Percentiles rank a stretch among this genome's conserved stretches.
phyloP scores from a whole-genome alignment of 92 coral and sea anemone species.

The Parazoanthus atlanticus region DNA sequence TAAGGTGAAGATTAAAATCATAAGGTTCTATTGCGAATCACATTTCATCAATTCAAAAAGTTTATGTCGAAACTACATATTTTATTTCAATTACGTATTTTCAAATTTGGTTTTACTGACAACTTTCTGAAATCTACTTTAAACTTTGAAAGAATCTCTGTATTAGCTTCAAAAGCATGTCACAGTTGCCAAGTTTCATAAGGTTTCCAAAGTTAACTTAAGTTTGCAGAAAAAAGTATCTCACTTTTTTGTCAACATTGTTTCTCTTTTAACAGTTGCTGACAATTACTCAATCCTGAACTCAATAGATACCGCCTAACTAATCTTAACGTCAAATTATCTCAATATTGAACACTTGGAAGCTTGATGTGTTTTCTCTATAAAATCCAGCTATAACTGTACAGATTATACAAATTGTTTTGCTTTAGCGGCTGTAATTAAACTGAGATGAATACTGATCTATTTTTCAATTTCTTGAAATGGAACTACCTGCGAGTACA shows the following conservation, averaged over 20 bases:
- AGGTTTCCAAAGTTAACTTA: not conserved
- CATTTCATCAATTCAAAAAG: too few species aligned
- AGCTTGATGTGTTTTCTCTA: not conserved
- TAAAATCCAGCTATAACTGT: not conserved
- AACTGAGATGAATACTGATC: not conserved
- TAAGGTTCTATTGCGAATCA: not conserved
- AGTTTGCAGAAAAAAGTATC: not conserved
- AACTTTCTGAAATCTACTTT: too few species aligned
- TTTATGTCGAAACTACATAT: too few species aligned
- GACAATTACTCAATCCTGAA: too few species aligned
- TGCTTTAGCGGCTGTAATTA: not conserved
- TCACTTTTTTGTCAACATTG: not conserved
- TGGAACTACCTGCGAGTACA: not conserved
- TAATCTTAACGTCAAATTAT: not conserved
- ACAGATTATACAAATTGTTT: not conserved
- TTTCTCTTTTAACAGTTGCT: not conserved
- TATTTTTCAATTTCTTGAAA: not conserved
- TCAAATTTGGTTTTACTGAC: not conserved
- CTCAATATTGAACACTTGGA: not conserved
- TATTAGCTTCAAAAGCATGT: not conserved
- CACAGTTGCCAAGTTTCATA: not conserved
- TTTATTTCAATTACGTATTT: too few species aligned
- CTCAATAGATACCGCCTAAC: not conserved
- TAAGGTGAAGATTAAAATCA: not conserved
- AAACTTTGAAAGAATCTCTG: too few species aligned